A percentile compares a stretch with the other conserved stretches of the same genome.
Evolutionary conservation across 2,113 vertebrate species (phyloP).

Genomic region (Rhizomys pruinosus): DNA sequence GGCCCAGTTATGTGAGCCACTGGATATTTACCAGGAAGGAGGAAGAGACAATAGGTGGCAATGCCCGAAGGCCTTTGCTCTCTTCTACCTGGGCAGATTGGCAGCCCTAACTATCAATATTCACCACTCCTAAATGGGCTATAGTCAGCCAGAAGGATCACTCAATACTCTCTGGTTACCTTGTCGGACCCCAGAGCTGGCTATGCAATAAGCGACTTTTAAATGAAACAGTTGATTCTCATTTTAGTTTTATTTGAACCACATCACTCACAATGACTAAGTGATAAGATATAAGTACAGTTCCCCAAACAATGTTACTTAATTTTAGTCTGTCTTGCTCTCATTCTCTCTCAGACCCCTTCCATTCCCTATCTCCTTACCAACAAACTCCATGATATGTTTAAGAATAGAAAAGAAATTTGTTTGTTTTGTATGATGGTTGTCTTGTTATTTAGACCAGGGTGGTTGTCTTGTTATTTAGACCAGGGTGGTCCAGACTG

Average conservation of each 20-base stretch:
- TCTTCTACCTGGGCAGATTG: not conserved
- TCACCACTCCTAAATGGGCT: not conserved
- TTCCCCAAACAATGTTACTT: not conserved
- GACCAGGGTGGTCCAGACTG: constrained; percentile 38
- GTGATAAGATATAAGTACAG: not conserved
- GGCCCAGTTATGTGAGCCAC: not conserved
- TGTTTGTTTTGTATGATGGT: not conserved
- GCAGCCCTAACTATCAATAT: not conserved
- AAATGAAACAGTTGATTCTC: not conserved
- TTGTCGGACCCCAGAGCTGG: accelerated
- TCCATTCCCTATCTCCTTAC: not conserved
- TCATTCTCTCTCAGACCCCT: no score
- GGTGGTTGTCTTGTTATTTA: constrained; percentile 38
- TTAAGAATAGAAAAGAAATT: constrained; percentile 23
- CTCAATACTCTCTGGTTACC: accelerated
- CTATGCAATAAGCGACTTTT: not conserved
- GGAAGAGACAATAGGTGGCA: not conserved
- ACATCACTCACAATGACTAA: not conserved
- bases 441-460: constrained; percentile 44
- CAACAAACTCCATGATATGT: not conserved
- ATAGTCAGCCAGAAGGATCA: not conserved
- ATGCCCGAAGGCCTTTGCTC: not conserved
- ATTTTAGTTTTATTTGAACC: constrained; percentile 20
- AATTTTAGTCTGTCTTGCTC: not conserved
- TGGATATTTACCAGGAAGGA: not conserved